Base-by-base conservation (phyloP, 2,888 invertebrate species). In the Yponomeuta plumbellus region DNA sequence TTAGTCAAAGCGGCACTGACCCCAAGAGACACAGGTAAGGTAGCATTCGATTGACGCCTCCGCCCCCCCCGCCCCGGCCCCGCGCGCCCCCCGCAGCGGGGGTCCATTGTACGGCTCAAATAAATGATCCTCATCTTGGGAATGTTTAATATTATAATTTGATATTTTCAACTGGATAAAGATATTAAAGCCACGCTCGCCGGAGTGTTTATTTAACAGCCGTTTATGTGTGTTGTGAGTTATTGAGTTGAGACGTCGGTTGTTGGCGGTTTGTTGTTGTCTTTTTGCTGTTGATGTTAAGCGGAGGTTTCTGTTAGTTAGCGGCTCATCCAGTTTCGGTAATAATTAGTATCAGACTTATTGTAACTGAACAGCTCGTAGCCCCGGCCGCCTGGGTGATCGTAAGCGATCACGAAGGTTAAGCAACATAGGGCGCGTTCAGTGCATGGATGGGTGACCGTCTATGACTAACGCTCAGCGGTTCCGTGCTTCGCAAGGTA, bases 141-240 rank as follows among this genome's bases (percentile, higher is more conserved):
- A 82, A 84, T 84, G 83, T 81, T 86, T 87, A 88, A 89, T 89
- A 89, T 89, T 90, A 90, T 90, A 90, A 90, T 90, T 89, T 90
- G 90, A 90, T 90, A 90, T 90, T 89, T 88, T 86, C 80, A 86
- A 88, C 86, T 80, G 88, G 83, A 89, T 90, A 87, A 85, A 89
- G 87, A 89, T 90, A 89, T 90, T 88, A 88, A 88, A 88, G 85
- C 89, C 89, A 87, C 88, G 88, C 85, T 84, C 22, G 79, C 69
- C 69, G 17, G 75, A 86, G 88, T 90, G 89, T 90, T 89, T 88
- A 88, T 88, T 89, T 87, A 89, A 80, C 89, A 83, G 83, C 79
- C 77, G 76, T 74, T 79, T 75, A 76, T 76, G 76, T 75, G 76
- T 76, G 76, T 76, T 76, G 77, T 81, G 86, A 86, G 78, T 85